Evolutionary conservation across 2,888 invertebrate species (phyloP).

Genomic region (Dendrolimus pini): DNA sequence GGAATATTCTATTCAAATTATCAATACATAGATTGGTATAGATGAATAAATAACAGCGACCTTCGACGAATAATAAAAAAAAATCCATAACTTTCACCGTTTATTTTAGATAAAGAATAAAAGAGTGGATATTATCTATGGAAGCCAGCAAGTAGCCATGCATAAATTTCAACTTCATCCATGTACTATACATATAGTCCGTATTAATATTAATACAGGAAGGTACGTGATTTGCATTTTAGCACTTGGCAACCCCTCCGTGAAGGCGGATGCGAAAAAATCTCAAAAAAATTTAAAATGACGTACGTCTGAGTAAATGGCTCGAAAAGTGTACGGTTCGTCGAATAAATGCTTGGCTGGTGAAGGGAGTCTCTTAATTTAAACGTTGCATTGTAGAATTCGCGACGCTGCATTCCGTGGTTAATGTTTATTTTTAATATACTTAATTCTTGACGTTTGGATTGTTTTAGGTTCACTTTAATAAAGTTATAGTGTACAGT

Average conservation of each 20-base stretch:
- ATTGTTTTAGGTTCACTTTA: too few species aligned
- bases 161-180: slow-evolving; percentile 33
- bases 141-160: slow-evolving; percentile 28
- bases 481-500: too few species aligned
- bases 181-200: slow-evolving; percentile 22
- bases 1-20: too few species aligned
- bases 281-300: slow-evolving; percentile 41
- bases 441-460: too few species aligned
- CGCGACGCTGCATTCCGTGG: slow-evolving; percentile 23
- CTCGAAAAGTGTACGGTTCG: slow-evolving; percentile 59
- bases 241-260: slow-evolving; percentile 34
- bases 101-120: neutral
- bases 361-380: neutral
- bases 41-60: too few species aligned
- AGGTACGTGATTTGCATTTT: slow-evolving; percentile 58
- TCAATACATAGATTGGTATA: too few species aligned
- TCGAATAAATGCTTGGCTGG: slow-evolving; percentile 21
- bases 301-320: slow-evolving; percentile 67
- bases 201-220: slow-evolving; percentile 55
- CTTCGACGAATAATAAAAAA: too few species aligned
- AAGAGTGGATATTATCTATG: slow-evolving; percentile 5
- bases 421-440: slow-evolving; percentile 12
- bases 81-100: neutral
- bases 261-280: slow-evolving; percentile 41
- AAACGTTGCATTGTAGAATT: slow-evolving; percentile 18